phyloP scores from a whole-genome alignment of 2,797 vertebrate species.

The Australoheros facetus region DNA sequence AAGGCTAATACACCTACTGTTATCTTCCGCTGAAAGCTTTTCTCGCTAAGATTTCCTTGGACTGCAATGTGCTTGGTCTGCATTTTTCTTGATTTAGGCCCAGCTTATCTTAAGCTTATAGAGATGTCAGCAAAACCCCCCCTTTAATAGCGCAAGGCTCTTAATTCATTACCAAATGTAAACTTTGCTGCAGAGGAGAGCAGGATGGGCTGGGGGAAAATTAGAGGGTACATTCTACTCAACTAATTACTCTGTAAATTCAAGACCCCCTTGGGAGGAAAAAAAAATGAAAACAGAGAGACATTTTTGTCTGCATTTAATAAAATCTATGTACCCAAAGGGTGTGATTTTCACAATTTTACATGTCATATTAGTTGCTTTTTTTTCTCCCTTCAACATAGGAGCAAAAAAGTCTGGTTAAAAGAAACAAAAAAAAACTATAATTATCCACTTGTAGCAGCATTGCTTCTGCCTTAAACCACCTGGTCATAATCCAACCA shows the following conservation, averaged over 20 bases:
- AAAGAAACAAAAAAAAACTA: conserved; percentile 13
- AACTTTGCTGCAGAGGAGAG: conserved; percentile 70
- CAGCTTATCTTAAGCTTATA: conserved; percentile 78
- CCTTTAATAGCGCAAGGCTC: conserved; percentile 73
- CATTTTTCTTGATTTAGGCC: conserved; percentile 79
- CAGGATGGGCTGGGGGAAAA: conserved; percentile 60
- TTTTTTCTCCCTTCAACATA: background rate
- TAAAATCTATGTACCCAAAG: conserved; percentile 47
- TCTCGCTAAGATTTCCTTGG: conserved; percentile 67
- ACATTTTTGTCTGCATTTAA: conserved; percentile 50
- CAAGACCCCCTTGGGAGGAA: conserved; percentile 40
- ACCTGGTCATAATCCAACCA: background rate
- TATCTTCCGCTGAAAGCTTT: conserved; percentile 70
- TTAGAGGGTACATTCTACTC: conserved; percentile 71
- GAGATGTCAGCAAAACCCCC: conserved; percentile 75
- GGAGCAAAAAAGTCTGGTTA: background rate
- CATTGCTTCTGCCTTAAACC: background rate
- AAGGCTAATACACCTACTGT: conserved; percentile 68
- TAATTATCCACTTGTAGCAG: conserved; percentile 9
- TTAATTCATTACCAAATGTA: conserved; percentile 80
- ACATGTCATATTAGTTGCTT: conserved; percentile 29
- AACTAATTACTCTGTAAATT: conserved; percentile 78
- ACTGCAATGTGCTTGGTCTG: conserved; percentile 71
- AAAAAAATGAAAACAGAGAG: conserved; percentile 38
- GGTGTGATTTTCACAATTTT: conserved; percentile 41